phyloP scores from a whole-genome alignment of 37 sponge, comb jelly and placozoan genomes.

The Spongilla lacustris region DNA sequence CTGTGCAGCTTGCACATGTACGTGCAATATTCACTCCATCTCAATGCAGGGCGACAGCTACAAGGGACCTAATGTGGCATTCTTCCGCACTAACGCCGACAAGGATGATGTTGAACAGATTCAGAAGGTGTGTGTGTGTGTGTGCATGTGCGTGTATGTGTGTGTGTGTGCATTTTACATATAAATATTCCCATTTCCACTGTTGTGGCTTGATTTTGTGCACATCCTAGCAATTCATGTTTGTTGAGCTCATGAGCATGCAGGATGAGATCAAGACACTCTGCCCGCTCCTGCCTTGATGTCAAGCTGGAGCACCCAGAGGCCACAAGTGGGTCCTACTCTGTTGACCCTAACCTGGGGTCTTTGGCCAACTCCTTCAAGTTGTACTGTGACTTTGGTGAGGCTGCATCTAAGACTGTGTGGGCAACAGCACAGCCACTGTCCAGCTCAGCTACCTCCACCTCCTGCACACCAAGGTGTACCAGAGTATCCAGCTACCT shows the following conservation, averaged over 20 bases:
- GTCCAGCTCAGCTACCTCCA: slow-evolving; percentile 60
- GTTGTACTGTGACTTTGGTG: slow-evolving; percentile 60
- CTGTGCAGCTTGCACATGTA: not conserved
- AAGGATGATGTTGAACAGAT: slow-evolving; percentile 14
- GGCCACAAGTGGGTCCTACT: slow-evolving; percentile 46
- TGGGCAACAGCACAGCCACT: slow-evolving; percentile 44
- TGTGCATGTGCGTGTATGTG: not conserved
- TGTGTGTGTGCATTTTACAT: not conserved
- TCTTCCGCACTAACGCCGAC: not conserved
- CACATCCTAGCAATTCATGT: slow-evolving; percentile 55
- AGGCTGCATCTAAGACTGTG: slow-evolving; percentile 30
- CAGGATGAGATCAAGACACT: slow-evolving; percentile 40
- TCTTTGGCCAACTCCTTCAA: slow-evolving; percentile 51
- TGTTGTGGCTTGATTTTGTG: not conserved
- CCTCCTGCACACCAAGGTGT: slow-evolving; percentile 60
- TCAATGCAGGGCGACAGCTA: not conserved
- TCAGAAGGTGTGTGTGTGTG: not conserved
- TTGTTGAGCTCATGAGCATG: slow-evolving; percentile 53
- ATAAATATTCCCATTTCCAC: not conserved
- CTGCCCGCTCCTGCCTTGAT: slow-evolving; percentile 55
- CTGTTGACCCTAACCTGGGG: slow-evolving; percentile 74
- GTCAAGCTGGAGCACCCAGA: slow-evolving; percentile 46
- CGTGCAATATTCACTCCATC: not conserved
- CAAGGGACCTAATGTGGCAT: not conserved
- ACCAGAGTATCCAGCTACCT: slow-evolving; percentile 61